Percentiles rank a stretch among this genome's conserved stretches.
phyloP scores from a whole-genome alignment of 1,140 invertebrate genomes.

The Drosophila bipectinata region DNA sequence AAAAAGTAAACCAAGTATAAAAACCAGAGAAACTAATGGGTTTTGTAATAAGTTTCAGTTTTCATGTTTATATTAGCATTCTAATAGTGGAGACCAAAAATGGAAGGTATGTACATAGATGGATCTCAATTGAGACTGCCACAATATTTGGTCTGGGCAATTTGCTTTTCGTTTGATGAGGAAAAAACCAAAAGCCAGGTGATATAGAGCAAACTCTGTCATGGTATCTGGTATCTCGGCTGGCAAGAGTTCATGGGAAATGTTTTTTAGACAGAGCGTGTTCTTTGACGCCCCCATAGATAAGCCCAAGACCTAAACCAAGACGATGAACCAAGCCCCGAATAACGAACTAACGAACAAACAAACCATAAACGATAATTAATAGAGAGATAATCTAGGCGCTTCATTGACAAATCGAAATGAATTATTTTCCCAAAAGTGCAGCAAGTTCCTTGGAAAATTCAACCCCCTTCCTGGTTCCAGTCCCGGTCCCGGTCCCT shows the following conservation, averaged over 20 bases:
- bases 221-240: conserved; percentile 32
- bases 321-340: conserved; percentile 14
- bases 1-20: conserved; percentile 28
- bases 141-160: conserved; percentile 63
- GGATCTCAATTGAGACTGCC: conserved; percentile 36
- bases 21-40: conserved; percentile 66
- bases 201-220: conserved; percentile 20
- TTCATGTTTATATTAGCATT: conserved; percentile 81
- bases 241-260: conserved; percentile 60
- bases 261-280: conserved; percentile 40
- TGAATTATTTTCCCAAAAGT: conserved; percentile 77
- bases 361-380: conserved; percentile 81
- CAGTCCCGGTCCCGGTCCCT: background rate
- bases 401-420: conserved; percentile 69
- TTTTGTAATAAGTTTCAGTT: conserved; percentile 81
- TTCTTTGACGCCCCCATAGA: conserved; percentile 61
- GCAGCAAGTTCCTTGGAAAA: conserved; percentile 77
- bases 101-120: conserved; percentile 1
- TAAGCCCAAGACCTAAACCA: conserved; percentile 28
- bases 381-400: conserved; percentile 80
- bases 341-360: conserved; percentile 46
- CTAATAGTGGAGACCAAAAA: conserved; percentile 64
- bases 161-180: conserved; percentile 46
- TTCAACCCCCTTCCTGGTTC: background rate
- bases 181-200: conserved; percentile 29